Percentiles rank a stretch among this genome's conserved stretches.
These are phyloP conservation scores for Frankliniella intonsa DNA, from an alignment of 2,888 invertebrate species.

Conservation along the genomic window DNA sequence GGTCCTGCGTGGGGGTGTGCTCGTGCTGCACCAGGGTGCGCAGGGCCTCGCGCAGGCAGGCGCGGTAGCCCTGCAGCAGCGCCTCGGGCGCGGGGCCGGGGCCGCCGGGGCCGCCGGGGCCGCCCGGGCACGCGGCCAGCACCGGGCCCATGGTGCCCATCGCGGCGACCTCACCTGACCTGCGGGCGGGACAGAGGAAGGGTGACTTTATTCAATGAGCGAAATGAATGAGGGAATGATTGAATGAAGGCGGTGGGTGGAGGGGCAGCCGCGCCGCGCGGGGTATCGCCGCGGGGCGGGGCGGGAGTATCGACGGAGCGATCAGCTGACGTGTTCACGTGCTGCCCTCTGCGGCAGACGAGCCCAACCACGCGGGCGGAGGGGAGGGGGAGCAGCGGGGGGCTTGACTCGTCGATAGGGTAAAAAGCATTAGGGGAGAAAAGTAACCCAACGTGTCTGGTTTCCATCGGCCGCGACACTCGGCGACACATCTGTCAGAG, in stretches of 20 bases:
- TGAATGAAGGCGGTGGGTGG: background rate
- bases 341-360: no score
- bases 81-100: background rate
- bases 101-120: background rate
- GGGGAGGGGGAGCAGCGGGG: no score
- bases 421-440: no score
- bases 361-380: no score
- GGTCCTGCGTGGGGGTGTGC: background rate
- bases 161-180: background rate
- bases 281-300: no score
- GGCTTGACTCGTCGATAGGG: no score
- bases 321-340: no score
- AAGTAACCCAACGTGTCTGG: no score
- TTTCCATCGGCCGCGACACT: no score
- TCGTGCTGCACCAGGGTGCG: background rate
- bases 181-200: background rate
- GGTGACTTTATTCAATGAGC: background rate
- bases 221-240: background rate
- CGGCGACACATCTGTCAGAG: no score
- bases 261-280: background rate
- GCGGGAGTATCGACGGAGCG: no score
- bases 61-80: background rate
- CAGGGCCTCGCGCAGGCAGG: background rate
- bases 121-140: background rate
- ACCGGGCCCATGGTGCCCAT: slow-evolving; percentile 5